Conservation (phyloP, 2,797 vertebrate genomes). For the Pelochelys cantorii region DNA sequence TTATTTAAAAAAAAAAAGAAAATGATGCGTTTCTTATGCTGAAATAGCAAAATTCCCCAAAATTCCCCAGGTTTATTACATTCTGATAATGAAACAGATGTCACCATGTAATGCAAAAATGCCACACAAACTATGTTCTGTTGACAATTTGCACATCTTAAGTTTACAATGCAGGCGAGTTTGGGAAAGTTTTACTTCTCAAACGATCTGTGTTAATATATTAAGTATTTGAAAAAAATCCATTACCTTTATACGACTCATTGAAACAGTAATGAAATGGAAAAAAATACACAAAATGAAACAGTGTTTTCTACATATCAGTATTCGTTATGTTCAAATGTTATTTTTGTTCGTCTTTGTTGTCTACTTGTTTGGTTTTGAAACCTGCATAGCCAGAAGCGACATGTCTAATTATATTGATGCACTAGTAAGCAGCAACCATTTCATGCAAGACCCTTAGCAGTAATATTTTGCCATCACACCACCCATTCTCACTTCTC, state of each 20-base stretch:
- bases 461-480: neutral
- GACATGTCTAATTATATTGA: neutral
- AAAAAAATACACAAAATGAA: neutral
- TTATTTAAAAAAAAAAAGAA: neutral
- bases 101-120: neutral
- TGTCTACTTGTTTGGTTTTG: neutral
- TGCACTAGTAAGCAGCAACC: neutral
- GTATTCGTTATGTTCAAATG: neutral
- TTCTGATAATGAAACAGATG: too few species aligned
- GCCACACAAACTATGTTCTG: neutral
- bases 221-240: neutral
- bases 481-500: neutral
- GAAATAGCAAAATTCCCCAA: neutral
- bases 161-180: neutral
- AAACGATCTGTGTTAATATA: neutral
- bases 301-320: neutral
- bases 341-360: neutral
- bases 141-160: neutral
- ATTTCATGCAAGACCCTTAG: neutral
- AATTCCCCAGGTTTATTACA: conserved; percentile 25
- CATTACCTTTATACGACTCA: neutral
- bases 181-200: neutral
- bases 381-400: neutral
- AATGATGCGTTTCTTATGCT: neutral
- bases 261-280: neutral